These are phyloP conservation scores for Paratilapia polleni DNA, from an alignment of 2,113 vertebrate species.

Conservation along the genomic window DNA sequence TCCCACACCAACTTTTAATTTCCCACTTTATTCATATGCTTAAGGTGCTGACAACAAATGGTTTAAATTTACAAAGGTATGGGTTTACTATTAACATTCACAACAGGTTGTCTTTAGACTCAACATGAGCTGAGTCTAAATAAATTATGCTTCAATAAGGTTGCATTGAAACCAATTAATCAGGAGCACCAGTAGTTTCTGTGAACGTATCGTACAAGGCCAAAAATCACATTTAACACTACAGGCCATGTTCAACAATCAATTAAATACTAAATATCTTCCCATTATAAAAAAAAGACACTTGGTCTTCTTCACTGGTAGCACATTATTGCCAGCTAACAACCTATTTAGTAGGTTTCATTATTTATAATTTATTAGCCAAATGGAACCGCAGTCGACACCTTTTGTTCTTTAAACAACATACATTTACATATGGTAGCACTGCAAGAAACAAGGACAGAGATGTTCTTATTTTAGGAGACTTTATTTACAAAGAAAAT, in stretches of 20 bases:
- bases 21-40: background rate
- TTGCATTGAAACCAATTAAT: background rate
- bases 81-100: background rate
- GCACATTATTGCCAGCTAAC: background rate
- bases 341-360: background rate
- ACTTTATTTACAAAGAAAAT: slow-evolving; percentile 84
- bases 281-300: background rate
- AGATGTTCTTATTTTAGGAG: slow-evolving; percentile 45
- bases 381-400: background rate
- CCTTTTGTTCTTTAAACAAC: background rate
- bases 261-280: background rate
- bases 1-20: slow-evolving; percentile 13
- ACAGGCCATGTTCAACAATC: background rate
- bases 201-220: background rate
- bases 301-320: background rate
- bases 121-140: background rate
- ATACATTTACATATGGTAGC: background rate
- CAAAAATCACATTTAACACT: background rate
- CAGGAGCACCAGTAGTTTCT: background rate
- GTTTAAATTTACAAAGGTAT: background rate
- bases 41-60: background rate
- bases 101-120: background rate
- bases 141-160: background rate
- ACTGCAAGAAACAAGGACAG: background rate
- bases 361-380: background rate